Percentiles rank a stretch among this genome's conserved stretches.
Conservation (phyloP, 2,888 invertebrate genomes). For the Drosophila kokeensis region DNA sequence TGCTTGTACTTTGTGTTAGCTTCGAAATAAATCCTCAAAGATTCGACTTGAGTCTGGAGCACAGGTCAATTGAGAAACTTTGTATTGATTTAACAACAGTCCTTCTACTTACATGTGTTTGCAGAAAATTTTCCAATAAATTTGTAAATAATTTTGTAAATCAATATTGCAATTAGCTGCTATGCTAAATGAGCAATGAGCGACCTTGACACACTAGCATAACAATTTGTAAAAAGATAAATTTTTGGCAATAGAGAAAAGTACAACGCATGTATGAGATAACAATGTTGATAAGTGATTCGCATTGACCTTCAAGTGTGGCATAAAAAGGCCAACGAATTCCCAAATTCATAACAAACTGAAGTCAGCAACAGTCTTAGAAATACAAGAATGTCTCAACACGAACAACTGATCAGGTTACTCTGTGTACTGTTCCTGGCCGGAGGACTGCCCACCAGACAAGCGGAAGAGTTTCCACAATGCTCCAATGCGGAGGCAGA, state of each 20-base stretch:
- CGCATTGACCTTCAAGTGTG: constrained; percentile 33
- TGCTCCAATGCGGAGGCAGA: constrained; percentile 50
- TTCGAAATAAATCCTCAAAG: neutral
- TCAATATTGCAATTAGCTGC: neutral
- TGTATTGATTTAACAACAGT: neutral
- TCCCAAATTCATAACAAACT: constrained; percentile 13
- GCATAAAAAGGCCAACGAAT: constrained; percentile 26
- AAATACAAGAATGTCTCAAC: constrained; percentile 20
- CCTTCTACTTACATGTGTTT: neutral
- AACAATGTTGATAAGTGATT: constrained; percentile 36
- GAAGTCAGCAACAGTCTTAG: neutral
- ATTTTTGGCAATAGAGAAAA: constrained; percentile 24
- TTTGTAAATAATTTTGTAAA: neutral
- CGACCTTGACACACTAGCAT: constrained; percentile 50
- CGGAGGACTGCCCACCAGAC: neutral
- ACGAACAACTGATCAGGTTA: constrained; percentile 1
- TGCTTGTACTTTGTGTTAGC: neutral
- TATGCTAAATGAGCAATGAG: neutral
- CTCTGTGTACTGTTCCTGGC: constrained; percentile 45
- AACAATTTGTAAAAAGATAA: constrained; percentile 25
- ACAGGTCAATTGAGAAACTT: neutral
- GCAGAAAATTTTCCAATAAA: neutral
- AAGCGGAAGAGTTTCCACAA: constrained; percentile 61
- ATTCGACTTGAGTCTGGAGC: neutral
- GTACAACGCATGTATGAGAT: constrained; percentile 34